Conservation (phyloP, 2,888 invertebrate genomes). For the Arrhopalites spinosus region DNA sequence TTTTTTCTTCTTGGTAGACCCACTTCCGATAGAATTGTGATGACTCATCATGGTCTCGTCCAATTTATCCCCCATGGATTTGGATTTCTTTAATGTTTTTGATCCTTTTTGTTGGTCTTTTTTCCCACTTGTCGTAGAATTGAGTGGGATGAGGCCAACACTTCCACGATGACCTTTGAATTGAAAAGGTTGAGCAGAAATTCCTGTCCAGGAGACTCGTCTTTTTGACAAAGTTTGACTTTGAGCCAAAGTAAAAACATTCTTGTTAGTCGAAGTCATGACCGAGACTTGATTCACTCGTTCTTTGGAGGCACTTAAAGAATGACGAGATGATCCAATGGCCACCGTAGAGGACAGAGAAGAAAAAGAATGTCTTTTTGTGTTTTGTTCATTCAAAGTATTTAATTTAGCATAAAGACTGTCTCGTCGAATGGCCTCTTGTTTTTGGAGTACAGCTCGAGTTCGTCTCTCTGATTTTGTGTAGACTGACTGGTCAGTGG, state of each 20-base stretch:
- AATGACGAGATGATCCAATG: no score
- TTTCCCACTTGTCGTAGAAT: neutral
- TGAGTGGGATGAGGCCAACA: neutral
- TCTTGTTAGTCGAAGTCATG: no score
- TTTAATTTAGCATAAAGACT: neutral
- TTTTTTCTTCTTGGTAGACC: constrained; percentile 10
- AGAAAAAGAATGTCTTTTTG: neutral
- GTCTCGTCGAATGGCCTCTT: neutral
- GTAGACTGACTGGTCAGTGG: neutral
- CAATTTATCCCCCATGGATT: constrained; percentile 20
- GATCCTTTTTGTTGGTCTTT: neutral
- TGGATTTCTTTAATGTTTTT: constrained; percentile 20
- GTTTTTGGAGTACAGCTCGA: neutral
- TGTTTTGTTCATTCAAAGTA: neutral
- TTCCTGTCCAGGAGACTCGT: neutral
- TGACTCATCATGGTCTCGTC: neutral
- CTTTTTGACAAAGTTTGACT: neutral
- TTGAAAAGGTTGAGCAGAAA: neutral
- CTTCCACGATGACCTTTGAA: neutral
- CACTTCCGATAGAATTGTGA: neutral
- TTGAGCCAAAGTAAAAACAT: neutral
- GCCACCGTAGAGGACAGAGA: no score
- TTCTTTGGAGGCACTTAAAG: no score
- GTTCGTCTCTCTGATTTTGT: neutral
- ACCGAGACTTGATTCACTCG: no score